Percentiles rank a stretch among this genome's conserved stretches.
These are phyloP conservation scores for Echinops telfairi DNA, from an alignment of 2,113 vertebrate genomes.

Conservation along the genomic window DNA sequence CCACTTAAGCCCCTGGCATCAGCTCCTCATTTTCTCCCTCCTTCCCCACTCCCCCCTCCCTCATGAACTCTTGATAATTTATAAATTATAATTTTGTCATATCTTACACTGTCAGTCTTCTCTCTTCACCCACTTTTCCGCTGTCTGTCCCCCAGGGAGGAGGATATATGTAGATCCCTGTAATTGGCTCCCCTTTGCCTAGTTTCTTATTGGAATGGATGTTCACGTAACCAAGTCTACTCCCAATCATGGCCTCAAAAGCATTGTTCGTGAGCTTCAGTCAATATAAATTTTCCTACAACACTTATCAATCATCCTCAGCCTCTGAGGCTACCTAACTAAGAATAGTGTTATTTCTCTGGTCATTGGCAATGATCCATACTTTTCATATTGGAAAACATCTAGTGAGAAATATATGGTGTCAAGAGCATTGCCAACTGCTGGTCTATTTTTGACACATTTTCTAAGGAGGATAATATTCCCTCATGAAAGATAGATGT, in stretches of 20 bases:
- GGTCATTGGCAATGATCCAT: slow-evolving; percentile 95
- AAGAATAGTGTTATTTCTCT: slow-evolving; percentile 91
- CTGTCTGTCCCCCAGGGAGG: no score
- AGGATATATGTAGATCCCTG: no score
- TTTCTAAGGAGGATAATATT: slow-evolving; percentile 64
- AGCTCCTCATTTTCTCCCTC: no score
- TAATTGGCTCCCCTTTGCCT: no score
- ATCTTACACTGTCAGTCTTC: no score
- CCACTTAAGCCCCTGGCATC: no score
- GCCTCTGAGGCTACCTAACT: slow-evolving; percentile 92
- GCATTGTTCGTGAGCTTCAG: slow-evolving; percentile 86
- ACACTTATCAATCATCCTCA: no score
- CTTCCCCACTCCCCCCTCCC: no score
- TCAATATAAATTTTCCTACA: slow-evolving; percentile 86
- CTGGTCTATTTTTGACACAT: slow-evolving; percentile 85
- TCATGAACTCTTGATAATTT: no score
- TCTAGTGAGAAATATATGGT: slow-evolving; percentile 94
- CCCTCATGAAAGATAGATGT: not conserved
- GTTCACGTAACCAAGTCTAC: slow-evolving; percentile 84
- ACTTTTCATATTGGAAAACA: slow-evolving; percentile 95
- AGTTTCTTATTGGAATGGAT: slow-evolving; percentile 88
- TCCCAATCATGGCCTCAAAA: slow-evolving; percentile 86
- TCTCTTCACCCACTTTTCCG: no score
- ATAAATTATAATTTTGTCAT: no score
- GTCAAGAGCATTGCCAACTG: slow-evolving; percentile 91